Conservation (phyloP, 2,888 invertebrate genomes). For the Drosophila vallismaia region DNA sequence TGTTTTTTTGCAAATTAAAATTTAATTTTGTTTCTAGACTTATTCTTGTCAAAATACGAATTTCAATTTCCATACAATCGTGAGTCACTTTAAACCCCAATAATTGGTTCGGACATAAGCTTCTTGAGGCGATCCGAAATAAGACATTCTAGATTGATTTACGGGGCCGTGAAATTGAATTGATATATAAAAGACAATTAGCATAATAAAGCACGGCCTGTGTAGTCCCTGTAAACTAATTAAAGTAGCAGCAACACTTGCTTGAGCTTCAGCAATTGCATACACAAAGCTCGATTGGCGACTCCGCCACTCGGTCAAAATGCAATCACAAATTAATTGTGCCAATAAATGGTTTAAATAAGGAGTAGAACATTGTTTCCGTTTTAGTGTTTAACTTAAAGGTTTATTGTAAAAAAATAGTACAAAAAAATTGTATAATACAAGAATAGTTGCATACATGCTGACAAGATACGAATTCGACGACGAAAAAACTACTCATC, state of each 20-base stretch:
- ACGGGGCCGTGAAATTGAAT: constrained; percentile 35
- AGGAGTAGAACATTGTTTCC: no score
- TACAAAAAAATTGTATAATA: no score
- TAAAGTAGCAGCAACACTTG: constrained; percentile 45
- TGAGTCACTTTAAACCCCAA: constrained; percentile 8
- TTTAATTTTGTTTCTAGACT: no score
- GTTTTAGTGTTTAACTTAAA: no score
- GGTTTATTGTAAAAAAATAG: no score
- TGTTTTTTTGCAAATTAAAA: no score
- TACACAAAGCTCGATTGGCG: constrained; percentile 20
- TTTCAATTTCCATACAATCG: background rate
- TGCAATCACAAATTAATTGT: constrained; percentile 76
- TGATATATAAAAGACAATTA: constrained; percentile 59
- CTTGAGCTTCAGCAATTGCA: constrained; percentile 1
- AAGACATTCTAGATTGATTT: constrained; percentile 17
- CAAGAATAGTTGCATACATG: no score
- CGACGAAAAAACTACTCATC: no score
- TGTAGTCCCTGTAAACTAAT: constrained; percentile 50
- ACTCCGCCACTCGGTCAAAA: constrained; percentile 26
- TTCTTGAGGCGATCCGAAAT: constrained; percentile 24
- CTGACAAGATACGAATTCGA: no score
- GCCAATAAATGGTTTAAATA: constrained; percentile 75
- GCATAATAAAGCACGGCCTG: constrained; percentile 54
- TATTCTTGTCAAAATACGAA: background rate
- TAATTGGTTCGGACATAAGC: constrained; percentile 14